Percentiles rank a stretch among this genome's conserved stretches.
Conservation (phyloP, 2,113 vertebrate species). For the Phrynosoma platyrhinos region DNA sequence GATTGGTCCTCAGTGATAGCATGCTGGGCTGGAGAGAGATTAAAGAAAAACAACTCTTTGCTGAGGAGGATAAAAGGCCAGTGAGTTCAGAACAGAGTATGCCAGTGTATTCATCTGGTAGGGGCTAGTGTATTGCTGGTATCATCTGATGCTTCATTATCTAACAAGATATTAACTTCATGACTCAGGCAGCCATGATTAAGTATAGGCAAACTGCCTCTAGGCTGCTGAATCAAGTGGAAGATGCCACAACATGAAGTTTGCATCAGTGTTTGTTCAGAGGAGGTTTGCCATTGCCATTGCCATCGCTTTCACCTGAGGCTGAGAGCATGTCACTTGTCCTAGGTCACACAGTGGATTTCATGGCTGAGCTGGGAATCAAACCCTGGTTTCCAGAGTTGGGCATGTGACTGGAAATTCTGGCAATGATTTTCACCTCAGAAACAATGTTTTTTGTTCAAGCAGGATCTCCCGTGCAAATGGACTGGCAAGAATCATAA, state of each 20-base stretch:
- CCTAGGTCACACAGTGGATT: too few relatives aligned
- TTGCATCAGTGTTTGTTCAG: background rate
- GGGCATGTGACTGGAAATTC: background rate
- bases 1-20: background rate
- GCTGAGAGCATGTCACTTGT: too few relatives aligned
- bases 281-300: too few relatives aligned
- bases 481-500: background rate
- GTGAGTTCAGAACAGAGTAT: background rate
- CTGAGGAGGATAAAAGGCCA: background rate
- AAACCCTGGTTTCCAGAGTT: too few relatives aligned
- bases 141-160: background rate
- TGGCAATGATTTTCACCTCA: background rate
- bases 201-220: background rate
- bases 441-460: background rate
- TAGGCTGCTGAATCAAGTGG: slow-evolving; percentile 6
- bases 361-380: too few relatives aligned
- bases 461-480: background rate
- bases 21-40: background rate
- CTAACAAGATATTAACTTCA: background rate
- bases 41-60: background rate
- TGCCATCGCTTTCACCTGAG: too few relatives aligned
- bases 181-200: slow-evolving; percentile 27
- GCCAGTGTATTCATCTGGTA: background rate
- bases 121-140: background rate
- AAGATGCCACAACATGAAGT: slow-evolving; percentile 5